Evolutionary conservation across 2,888 invertebrate genomes (phyloP).

Genomic region (Sphaeridia pumilis): DNA sequence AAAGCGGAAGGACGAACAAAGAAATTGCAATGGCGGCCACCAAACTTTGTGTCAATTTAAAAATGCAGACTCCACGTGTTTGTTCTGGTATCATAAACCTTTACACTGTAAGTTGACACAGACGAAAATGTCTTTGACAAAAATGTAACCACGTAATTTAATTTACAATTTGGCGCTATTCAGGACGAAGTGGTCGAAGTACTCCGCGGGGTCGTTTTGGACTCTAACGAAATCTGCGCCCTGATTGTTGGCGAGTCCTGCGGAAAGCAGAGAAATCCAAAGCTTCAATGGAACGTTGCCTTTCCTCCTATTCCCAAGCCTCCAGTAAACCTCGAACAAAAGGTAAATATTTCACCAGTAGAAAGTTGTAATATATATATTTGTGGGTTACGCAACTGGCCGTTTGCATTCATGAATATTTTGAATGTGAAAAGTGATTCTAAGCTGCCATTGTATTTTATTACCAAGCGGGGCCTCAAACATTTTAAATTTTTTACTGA

Average conservation of each 20-base stretch:
- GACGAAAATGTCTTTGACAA: too few relatives aligned
- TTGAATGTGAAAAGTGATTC: too few relatives aligned
- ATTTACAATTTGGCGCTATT: slow-evolving; percentile 38
- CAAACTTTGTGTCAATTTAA: slow-evolving; percentile 73
- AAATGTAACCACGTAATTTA: too few relatives aligned
- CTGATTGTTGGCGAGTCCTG: slow-evolving; percentile 86
- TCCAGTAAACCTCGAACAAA: too few relatives aligned
- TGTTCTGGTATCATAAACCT: slow-evolving; percentile 64
- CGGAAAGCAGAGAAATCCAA: slow-evolving; percentile 77
- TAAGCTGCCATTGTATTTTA: too few relatives aligned
- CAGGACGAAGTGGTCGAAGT: slow-evolving; percentile 72
- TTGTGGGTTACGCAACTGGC: too few relatives aligned
- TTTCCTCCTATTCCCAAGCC: slow-evolving; percentile 85
- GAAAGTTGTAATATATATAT: too few relatives aligned
- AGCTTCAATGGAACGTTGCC: slow-evolving; percentile 80
- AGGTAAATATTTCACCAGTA: too few relatives aligned
- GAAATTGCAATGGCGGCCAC: slow-evolving; percentile 74
- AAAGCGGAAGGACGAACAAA: slow-evolving; percentile 68
- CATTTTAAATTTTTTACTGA: too few relatives aligned
- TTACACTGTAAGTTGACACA: slow-evolving; percentile 32
- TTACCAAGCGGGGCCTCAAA: too few relatives aligned
- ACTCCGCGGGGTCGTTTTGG: slow-evolving; percentile 60
- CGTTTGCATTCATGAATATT: too few relatives aligned
- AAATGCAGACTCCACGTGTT: slow-evolving; percentile 76
- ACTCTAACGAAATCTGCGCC: slow-evolving; percentile 83